Conservation (phyloP, 2,888 invertebrate species). For the Archips crataeganus region DNA sequence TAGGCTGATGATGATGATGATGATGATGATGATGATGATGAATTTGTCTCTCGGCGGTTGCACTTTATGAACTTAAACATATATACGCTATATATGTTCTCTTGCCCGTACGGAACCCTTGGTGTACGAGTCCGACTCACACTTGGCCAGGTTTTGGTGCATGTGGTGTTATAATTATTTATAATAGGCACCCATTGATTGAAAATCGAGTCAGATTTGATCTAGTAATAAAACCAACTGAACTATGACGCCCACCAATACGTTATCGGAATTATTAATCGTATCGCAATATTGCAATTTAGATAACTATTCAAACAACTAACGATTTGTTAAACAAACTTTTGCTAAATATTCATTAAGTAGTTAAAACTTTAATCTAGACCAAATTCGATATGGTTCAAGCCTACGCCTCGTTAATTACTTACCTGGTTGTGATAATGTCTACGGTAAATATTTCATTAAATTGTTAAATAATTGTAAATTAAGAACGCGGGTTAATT, state of each 20-base stretch:
- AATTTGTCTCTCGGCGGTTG: background rate
- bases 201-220: conserved; percentile 33
- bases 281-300: conserved; percentile 47
- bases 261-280: conserved; percentile 41
- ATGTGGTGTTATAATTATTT: background rate
- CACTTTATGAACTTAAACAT: background rate
- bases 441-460: conserved; percentile 34
- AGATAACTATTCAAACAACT: conserved; percentile 41
- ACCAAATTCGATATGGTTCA: conserved; percentile 34
- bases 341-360: conserved; percentile 44
- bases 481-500: conserved; percentile 26
- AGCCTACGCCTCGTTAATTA: conserved; percentile 43
- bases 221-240: conserved; percentile 47
- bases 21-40: too few relatives aligned
- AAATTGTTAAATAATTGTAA: conserved; percentile 34
- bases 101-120: too few relatives aligned
- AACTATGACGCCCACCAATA: conserved; percentile 45
- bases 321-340: conserved; percentile 46
- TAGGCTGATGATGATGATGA: too few relatives aligned
- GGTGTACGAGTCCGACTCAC: too few relatives aligned
- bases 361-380: conserved; percentile 32
- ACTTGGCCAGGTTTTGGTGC: too few relatives aligned
- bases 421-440: conserved; percentile 29
- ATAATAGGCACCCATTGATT: conserved; percentile 33
- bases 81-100: too few relatives aligned